Conservation (phyloP, 2,113 vertebrate genomes). For the Nycticebus coucang region DNA sequence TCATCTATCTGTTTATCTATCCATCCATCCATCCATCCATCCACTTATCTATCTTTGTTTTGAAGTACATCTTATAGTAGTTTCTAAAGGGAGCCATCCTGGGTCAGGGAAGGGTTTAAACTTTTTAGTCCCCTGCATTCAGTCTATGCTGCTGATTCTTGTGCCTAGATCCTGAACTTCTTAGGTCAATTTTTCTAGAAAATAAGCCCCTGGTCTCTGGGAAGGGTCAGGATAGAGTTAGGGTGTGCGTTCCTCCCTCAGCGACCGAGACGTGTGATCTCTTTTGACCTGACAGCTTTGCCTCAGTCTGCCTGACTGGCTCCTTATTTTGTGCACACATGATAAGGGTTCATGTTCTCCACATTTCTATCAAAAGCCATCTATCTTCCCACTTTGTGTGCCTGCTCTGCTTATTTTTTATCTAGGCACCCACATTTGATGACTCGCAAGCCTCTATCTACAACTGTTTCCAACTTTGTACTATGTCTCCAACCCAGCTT, state of each 20-base stretch:
- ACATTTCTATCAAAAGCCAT: neutral
- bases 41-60: neutral
- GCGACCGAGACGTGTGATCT: neutral
- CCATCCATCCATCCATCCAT: neutral
- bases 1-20: neutral
- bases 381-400: neutral
- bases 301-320: neutral
- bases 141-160: neutral
- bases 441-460: neutral
- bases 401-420: neutral
- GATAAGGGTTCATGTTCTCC: neutral
- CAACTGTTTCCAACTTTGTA: neutral
- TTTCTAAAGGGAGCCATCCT: conserved; percentile 11
- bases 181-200: neutral
- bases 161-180: neutral
- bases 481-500: neutral
- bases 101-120: neutral
- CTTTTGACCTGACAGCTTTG: neutral
- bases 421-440: neutral
- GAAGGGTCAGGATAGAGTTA: neutral
- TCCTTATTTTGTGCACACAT: neutral
- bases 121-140: neutral
- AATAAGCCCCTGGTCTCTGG: neutral
- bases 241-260: neutral
- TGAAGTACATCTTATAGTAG: neutral